Base-by-base conservation (phyloP, 2,797 vertebrate genomes). In the Coregonus suidteri region DNA sequence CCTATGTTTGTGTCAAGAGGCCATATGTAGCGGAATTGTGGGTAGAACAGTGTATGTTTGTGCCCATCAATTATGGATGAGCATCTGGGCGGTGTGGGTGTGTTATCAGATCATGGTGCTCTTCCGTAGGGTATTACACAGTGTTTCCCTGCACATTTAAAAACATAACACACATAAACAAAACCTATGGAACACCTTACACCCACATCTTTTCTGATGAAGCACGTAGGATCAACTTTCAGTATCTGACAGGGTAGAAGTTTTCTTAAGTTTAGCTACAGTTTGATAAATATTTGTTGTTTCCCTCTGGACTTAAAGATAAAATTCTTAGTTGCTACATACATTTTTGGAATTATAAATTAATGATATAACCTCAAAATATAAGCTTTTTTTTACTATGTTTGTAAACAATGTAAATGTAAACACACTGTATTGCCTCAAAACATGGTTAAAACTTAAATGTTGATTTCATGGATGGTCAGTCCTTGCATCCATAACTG, bases 31-130 rank as follows among this genome's bases (percentile, higher is more conserved):
- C 68, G 68, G 3, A 56, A 71, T 77, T 62, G 73, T 66, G 73
- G 75, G 72, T 18, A 54, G 70, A 77, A 71, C 72, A 81, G 80
- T 37, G 15, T 74, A 73, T 18, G 4, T 83, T 80, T 87, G 30
- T 77, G 47, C 87, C 91, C 90, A 92, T 93, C 90, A 90, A 92
- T 88, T 93, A 93, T 91, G 88, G 84, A 93, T 93, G 91, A 92
- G 91, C 91, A 93, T 92, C 91, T 93, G 91, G 88, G 86, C 85
- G 75, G 74, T 84, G 83, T 84, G 84, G 83, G 88, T 82, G 86
- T 90, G 88, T 77, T 81, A 86, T 88, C 71, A 79, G 81, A 75
- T 75, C 64, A 87, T 86, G 37, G 37, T 20, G 79, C 79, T 76
- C 69, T 78, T 79, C 77, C 80, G 18, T n/a, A 79, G 81, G 86